Base-by-base conservation (phyloP, 2,113 vertebrate genomes). In the Hydrochoerus hydrochaeris region DNA sequence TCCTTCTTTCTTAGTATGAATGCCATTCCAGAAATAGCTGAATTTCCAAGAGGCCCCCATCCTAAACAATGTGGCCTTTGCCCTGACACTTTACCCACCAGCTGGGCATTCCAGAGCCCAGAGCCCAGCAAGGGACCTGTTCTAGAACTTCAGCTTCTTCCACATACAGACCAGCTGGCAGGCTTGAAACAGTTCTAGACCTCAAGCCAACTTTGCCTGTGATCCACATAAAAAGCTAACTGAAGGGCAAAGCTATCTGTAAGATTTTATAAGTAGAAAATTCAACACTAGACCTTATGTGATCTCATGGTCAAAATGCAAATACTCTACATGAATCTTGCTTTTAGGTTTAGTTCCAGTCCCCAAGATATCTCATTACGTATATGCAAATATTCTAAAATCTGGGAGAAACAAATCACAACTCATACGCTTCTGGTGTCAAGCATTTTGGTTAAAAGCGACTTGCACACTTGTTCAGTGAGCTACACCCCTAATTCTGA, bases 11-110 rank as follows among this genome's bases (percentile, higher is more conserved):
- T 95, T 30, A 3, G n/a, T 28, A 73, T n/a, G 62, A 80, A 92
- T 78, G 90, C 38, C 95, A 96, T 94, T 94, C 95, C 90, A 88
- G 77, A 85, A 94, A 90, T 57, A 73, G 90, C 77, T 94, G 88
- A 52, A 41, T 85, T 63, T n/a, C 22, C 58, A 24, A 85, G 63
- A 80, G 20, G 58, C 85, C 94, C 82, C 96, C 82, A 35, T n/a
- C 75, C 91, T 26, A 6, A 92, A 91, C 91, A 91, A 94, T 54
- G 84, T n/a, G 12, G 44, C 87, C 85, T 95, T 83, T 93, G 78
- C 89, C 10, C 8, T 38, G 14, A 7, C 0, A 38, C 52, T 54
- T 93, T 49, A 0, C 95, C 94, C 92, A 96, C 94, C 35, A 32
- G 69, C n/a, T 38, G 5, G 38, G 38, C 49, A 14, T 38, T 14